phyloP scores from a whole-genome alignment of 2,797 vertebrate species.

The Nannoperca australis region DNA sequence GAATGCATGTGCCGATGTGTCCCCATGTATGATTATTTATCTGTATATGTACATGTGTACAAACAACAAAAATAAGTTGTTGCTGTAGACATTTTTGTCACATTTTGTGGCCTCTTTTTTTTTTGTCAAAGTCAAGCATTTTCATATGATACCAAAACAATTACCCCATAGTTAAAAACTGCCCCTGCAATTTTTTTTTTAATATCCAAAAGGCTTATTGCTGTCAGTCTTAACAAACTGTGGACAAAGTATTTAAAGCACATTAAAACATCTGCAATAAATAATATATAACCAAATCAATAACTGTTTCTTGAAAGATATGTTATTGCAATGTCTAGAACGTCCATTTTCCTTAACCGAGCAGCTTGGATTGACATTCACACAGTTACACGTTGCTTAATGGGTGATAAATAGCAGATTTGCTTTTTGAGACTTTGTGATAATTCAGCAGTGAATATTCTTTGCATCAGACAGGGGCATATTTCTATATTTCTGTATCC shows the following conservation, averaged over 20 bases:
- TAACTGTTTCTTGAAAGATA: not conserved
- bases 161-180: no score
- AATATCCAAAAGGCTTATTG: no score
- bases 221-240: no score
- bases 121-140: no score
- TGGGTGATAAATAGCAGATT: constrained; percentile 15
- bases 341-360: not conserved
- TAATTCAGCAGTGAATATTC: constrained; percentile 2
- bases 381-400: not conserved
- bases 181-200: no score
- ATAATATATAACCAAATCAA: not conserved
- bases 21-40: not conserved
- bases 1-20: no score
- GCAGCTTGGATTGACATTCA: constrained; percentile 11
- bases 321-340: not conserved
- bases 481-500: constrained; percentile 16
- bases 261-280: no score
- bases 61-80: not conserved
- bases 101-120: not conserved
- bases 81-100: not conserved
- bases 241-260: no score
- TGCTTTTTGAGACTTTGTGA: not conserved
- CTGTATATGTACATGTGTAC: not conserved
- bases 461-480: not conserved
- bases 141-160: no score